Conservation (phyloP, 2,113 vertebrate species). For the Orcinus orca region DNA sequence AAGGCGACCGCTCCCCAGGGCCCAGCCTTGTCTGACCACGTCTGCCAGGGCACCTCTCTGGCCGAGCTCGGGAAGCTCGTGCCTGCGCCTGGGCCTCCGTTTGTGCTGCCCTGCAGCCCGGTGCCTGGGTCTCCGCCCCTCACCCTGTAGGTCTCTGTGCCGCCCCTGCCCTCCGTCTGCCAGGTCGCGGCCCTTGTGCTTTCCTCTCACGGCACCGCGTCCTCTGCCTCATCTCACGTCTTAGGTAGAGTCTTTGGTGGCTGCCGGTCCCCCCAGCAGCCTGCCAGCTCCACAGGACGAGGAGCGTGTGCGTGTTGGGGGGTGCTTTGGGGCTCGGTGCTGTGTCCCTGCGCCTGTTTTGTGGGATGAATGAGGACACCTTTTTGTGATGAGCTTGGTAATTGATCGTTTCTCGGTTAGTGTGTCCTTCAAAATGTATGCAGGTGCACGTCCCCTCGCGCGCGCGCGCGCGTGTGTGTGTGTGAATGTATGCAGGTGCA, state of each 20-base stretch:
- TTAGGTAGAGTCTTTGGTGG: neutral
- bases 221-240: neutral
- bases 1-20: neutral
- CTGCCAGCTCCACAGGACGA: rapidly evolving
- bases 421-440: neutral
- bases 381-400: neutral
- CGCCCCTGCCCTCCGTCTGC: neutral
- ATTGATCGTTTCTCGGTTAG: neutral
- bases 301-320: neutral
- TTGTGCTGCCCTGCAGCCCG: neutral
- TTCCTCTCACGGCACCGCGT: neutral
- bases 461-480: neutral
- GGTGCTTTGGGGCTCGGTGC: neutral
- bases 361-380: neutral
- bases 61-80: neutral
- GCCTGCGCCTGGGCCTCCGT: neutral
- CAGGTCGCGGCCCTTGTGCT: neutral
- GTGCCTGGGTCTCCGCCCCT: neutral
- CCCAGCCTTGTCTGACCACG: neutral
- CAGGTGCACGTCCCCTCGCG: neutral
- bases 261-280: neutral
- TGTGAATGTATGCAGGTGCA: no score
- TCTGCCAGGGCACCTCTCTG: neutral
- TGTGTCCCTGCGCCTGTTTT: neutral
- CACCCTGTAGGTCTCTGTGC: neutral